Evolutionary conservation across 2,888 invertebrate genomes (phyloP).

Genomic region (Dione vanillae): DNA sequence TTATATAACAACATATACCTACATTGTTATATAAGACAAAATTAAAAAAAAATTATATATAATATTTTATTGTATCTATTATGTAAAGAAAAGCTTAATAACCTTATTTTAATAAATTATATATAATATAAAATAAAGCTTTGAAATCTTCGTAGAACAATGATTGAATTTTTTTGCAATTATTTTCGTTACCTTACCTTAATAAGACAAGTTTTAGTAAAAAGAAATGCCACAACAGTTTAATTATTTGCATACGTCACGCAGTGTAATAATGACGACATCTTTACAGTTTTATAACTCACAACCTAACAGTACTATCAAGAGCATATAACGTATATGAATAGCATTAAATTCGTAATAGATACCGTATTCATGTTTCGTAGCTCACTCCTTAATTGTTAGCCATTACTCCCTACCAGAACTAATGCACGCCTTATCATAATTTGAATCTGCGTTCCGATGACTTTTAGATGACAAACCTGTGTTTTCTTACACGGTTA

Average conservation of each 20-base stretch:
- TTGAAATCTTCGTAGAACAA: too few relatives aligned
- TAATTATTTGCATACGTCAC: not conserved
- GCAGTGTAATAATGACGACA: not conserved
- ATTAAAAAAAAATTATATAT: too few relatives aligned
- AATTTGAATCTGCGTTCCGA: slow-evolving; percentile 82
- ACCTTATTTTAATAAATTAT: too few relatives aligned
- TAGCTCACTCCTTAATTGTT: slow-evolving; percentile 65
- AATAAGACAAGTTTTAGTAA: not conserved
- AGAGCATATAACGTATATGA: not conserved
- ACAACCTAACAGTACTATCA: not conserved
- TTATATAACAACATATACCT: too few relatives aligned
- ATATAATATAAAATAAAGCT: too few relatives aligned
- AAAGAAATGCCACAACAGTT: not conserved
- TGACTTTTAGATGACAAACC: slow-evolving; percentile 82
- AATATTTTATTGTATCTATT: too few relatives aligned
- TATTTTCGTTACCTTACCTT: too few relatives aligned
- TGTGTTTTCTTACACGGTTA: slow-evolving; percentile 81
- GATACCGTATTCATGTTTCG: slow-evolving; percentile 61
- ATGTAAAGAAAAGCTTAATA: too few relatives aligned
- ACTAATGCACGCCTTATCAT: slow-evolving; percentile 83
- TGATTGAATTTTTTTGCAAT: too few relatives aligned
- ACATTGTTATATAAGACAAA: too few relatives aligned
- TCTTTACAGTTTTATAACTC: not conserved
- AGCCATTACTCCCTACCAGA: slow-evolving; percentile 80
- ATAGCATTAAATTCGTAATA: not conserved